These are phyloP conservation scores for Drosophila busckii DNA, from an alignment of 1,140 invertebrate genomes.

Conservation along the genomic window DNA sequence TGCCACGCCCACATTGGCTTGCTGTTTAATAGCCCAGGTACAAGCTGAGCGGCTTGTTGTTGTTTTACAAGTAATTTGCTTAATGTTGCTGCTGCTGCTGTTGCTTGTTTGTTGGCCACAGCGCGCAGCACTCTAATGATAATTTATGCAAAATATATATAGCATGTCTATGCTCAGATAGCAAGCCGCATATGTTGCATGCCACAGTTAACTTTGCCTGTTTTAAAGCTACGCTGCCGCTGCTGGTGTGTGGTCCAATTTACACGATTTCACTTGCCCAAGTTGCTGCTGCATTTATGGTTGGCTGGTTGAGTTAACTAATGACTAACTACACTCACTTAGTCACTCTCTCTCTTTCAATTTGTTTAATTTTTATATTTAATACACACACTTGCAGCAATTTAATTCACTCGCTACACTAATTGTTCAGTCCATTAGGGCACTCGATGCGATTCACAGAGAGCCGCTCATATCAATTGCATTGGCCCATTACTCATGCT, in stretches of 20 bases:
- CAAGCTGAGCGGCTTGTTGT: constrained; percentile 37
- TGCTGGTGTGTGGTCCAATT: constrained; percentile 64
- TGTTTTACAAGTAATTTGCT: constrained; percentile 72
- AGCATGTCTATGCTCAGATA: constrained; percentile 6
- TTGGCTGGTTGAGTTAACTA: constrained; percentile 70
- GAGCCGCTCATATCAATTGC: constrained; percentile 13
- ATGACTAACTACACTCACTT: constrained; percentile 49
- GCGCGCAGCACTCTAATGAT: constrained; percentile 40
- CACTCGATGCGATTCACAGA: not conserved
- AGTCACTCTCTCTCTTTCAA: too few relatives aligned
- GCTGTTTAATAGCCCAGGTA: too few relatives aligned
- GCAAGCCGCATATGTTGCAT: too few relatives aligned
- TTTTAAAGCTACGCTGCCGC: constrained; percentile 24
- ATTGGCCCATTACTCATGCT: constrained; percentile 9
- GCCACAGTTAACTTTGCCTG: constrained; percentile 57
- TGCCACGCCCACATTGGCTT: too few relatives aligned
- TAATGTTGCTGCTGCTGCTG: constrained; percentile 72
- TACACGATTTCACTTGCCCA: constrained; percentile 70
- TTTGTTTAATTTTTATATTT: too few relatives aligned
- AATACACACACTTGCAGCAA: too few relatives aligned
- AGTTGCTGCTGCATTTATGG: constrained; percentile 49
- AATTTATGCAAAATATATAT: constrained; percentile 75
- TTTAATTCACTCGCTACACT: too few relatives aligned
- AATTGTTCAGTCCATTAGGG: constrained; percentile 16
- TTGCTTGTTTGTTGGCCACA: constrained; percentile 58